These are phyloP conservation scores for Typhlichthys eigenmanni DNA, from an alignment of 2,797 vertebrate genomes.

Conservation along the genomic window DNA sequence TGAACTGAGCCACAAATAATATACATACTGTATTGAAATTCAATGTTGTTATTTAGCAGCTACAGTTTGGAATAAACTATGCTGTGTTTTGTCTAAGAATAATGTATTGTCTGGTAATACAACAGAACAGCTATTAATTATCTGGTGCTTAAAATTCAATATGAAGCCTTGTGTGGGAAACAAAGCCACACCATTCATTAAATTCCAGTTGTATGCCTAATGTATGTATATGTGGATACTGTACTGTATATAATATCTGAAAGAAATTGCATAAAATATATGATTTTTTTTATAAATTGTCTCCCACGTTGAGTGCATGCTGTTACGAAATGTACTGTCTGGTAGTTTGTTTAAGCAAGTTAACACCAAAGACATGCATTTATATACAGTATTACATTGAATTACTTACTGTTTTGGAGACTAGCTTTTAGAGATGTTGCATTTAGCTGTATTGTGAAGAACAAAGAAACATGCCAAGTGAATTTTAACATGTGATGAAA, in stretches of 20 bases:
- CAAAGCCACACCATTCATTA: conserved; percentile 1
- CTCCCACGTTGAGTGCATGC: conserved; percentile 39
- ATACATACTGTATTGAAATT: too few relatives aligned
- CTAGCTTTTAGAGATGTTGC: conserved; percentile 9
- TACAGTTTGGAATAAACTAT: too few relatives aligned
- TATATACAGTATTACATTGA: background rate
- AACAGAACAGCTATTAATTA: conserved; percentile 3
- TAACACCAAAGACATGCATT: conserved; percentile 40
- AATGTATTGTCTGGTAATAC: too few relatives aligned
- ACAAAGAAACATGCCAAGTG: conserved; percentile 7
- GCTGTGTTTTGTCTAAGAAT: too few relatives aligned
- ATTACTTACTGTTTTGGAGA: background rate
- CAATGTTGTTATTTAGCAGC: too few relatives aligned
- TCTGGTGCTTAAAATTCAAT: conserved; percentile 13
- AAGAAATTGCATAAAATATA: background rate
- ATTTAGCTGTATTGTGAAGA: conserved; percentile 6
- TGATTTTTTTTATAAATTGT: conserved; percentile 4
- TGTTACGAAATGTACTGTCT: conserved; percentile 28
- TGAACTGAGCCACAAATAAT: too few relatives aligned
- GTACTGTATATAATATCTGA: conserved; percentile 2
- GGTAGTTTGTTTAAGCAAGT: conserved; percentile 18
- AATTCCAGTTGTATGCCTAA: conserved; percentile 3
- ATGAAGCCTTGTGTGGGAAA: conserved; percentile 4
- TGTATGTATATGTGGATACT: conserved; percentile 13
- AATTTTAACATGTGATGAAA: conserved; percentile 32